phyloP scores from a whole-genome alignment of 1,140 invertebrate species.

The Drosophila repletoides region DNA sequence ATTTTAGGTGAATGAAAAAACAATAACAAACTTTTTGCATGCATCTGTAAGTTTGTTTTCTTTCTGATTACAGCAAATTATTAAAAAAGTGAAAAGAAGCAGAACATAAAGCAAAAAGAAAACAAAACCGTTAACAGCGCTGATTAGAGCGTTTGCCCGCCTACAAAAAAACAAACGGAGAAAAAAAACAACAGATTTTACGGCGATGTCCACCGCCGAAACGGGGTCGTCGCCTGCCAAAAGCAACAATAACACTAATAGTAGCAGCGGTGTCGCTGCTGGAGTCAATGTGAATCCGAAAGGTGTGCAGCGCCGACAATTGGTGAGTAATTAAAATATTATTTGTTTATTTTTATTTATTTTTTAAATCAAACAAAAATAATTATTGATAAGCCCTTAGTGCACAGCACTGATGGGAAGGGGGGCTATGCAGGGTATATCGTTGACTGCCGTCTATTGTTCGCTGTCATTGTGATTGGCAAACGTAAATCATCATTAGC shows the following conservation, averaged over 20 bases:
- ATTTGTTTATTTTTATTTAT: not conserved
- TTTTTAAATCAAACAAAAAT: not conserved
- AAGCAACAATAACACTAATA: constrained; percentile 54
- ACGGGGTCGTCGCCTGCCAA: constrained; percentile 82
- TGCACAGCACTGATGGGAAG: not conserved
- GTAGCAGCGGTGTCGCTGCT: constrained; percentile 28
- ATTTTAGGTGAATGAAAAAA: constrained; percentile 22
- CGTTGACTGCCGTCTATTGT: constrained; percentile 24
- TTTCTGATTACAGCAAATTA: constrained; percentile 45
- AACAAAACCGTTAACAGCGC: constrained; percentile 5
- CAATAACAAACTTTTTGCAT: constrained; percentile 39
- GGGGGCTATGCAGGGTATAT: not conserved
- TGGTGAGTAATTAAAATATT: constrained; percentile 64
- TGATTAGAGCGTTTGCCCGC: constrained; percentile 19
- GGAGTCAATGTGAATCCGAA: constrained; percentile 65
- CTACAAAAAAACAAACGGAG: constrained; percentile 33
- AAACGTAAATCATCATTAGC: constrained; percentile 69
- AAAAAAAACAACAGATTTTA: constrained; percentile 46
- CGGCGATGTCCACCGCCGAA: constrained; percentile 81
- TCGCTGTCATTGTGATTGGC: constrained; percentile 41
- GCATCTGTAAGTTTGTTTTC: constrained; percentile 30
- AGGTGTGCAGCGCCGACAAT: constrained; percentile 79
- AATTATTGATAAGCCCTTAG: constrained; percentile 29
- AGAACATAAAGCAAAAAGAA: not conserved
- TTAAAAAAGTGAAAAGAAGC: constrained; percentile 41